Evolutionary conservation across 2,113 vertebrate species (phyloP), one percentile per base, ranked within the genome.

Genomic region (Ia io): DNA sequence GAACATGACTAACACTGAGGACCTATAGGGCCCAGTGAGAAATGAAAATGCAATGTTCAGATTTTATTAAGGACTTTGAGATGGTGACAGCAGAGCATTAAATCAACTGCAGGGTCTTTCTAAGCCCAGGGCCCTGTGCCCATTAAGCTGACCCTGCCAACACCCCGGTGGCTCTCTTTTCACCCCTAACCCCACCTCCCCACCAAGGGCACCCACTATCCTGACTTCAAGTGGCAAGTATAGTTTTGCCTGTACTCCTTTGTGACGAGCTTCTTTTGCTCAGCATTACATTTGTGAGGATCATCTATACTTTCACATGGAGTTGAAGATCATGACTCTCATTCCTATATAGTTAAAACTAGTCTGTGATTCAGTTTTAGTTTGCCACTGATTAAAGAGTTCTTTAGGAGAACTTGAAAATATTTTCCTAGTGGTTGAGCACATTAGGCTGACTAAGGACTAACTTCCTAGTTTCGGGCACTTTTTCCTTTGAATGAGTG

Each of bases 341-440:
- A 83, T 30, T 78, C 49, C 61, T 84, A 2, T 61, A 28, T 51
- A 40, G 61, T 84, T 88, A 70, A 70, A 44, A 53, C 20, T 37
- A 53, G 20, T 40, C 35, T 95, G 25, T 65, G 56, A 86, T 44
- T 86, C 67, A 69, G 25, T 47, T 87, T 87, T 76, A 61, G 47
- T 92, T 56, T 88, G 40, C 80, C n/a, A 69, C 40, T 83, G 84
- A 76, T n/a, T 59, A 35, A 95, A 87, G 59, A 30, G 42, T 88
- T 83, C 23, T 95, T 84, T 53, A 71, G 42, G 61, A 63, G 53
- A 89, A 84, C 78, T 88, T 44, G 30, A 88, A 88, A 70, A 11
- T 0, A 6, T 71, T 71, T 70, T 89, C 78, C 63, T 84, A 37
- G 53, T 78, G 80, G 16, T 47, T 95, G 90, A 93, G 63, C 49